These are phyloP conservation scores for Magallana ariakensis DNA, from an alignment of 1,140 invertebrate species.

Conservation along the genomic window DNA sequence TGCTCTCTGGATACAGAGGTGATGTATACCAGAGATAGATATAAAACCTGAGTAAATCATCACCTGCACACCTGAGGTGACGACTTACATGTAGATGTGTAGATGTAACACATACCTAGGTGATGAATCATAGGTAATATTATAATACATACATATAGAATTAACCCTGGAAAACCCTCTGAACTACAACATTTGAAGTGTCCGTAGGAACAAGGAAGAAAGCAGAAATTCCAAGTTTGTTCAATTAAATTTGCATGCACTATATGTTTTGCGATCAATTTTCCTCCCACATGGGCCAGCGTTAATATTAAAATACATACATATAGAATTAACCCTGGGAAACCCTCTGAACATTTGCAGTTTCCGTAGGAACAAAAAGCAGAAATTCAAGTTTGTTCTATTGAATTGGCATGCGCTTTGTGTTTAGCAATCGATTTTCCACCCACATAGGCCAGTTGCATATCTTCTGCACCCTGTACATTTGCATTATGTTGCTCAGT, in stretches of 20 bases:
- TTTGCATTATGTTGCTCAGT: conserved; percentile 5
- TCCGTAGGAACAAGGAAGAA: neutral
- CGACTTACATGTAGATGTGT: conserved; percentile 1
- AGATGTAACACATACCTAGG: neutral
- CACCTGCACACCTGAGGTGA: neutral
- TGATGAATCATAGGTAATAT: neutral
- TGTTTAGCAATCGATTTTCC: neutral
- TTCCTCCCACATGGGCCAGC: neutral
- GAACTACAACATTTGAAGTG: neutral
- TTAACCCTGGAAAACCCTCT: neutral
- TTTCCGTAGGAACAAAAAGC: neutral
- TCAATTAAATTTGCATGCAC: neutral
- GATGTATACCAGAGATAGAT: neutral
- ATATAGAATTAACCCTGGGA: neutral
- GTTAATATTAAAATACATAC: neutral
- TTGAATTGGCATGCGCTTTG: neutral
- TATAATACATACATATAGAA: neutral
- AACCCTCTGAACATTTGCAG: neutral
- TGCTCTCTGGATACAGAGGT: neutral
- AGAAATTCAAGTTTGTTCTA: neutral
- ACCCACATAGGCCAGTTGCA: neutral
- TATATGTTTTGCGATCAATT: neutral
- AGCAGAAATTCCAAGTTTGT: neutral
- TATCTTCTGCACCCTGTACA: conserved; percentile 13
- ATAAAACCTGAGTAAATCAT: neutral